These are phyloP conservation scores for Daubentonia madagascariensis DNA, from an alignment of 2,113 vertebrate genomes.

Conservation along the genomic window DNA sequence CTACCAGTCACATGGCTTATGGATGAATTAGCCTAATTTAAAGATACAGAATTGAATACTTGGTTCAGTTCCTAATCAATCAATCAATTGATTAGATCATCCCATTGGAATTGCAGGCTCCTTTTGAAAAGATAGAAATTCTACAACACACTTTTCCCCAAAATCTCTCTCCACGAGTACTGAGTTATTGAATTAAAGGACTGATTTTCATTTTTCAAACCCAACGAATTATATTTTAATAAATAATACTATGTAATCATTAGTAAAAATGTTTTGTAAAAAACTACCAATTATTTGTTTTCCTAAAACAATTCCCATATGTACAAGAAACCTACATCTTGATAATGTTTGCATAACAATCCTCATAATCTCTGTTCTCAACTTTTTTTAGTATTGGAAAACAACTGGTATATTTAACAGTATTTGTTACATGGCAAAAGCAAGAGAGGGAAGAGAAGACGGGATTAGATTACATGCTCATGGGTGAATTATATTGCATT, in stretches of 20 bases:
- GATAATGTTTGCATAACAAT: not conserved
- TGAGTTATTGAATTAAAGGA: not conserved
- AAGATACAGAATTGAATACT: not conserved
- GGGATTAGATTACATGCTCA: not conserved
- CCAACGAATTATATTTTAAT: not conserved
- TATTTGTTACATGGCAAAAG: not conserved
- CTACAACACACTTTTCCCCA: not conserved
- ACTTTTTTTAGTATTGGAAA: not conserved
- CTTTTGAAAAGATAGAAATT: not conserved
- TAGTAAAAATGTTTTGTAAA: not conserved
- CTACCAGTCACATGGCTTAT: not conserved
- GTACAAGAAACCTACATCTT: not conserved
- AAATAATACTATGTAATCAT: not conserved
- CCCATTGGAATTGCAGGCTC: not conserved
- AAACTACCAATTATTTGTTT: not conserved
- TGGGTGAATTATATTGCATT: constrained; percentile 3
- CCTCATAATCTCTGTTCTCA: not conserved
- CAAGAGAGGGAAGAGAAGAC: not conserved
- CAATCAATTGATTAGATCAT: not conserved
- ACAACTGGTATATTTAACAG: not conserved
- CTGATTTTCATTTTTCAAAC: not conserved
- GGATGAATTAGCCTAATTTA: not conserved
- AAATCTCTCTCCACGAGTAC: not conserved
- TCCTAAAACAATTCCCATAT: not conserved
- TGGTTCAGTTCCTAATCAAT: not conserved